Base-by-base conservation (phyloP, 1,140 invertebrate species). In the Popillia japonica region DNA sequence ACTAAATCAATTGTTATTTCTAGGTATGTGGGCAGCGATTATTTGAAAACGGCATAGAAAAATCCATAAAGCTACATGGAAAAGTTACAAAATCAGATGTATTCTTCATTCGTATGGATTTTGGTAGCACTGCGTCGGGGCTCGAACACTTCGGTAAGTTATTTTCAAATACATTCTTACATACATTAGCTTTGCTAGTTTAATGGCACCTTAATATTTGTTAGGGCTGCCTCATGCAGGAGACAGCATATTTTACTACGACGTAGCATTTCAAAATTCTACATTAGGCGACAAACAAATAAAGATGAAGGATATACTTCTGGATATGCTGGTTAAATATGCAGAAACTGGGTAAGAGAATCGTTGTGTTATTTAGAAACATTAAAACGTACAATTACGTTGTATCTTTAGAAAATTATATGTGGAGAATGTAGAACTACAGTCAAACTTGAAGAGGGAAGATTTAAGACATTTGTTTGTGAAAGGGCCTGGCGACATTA, bases 11-110 rank as follows among this genome's bases (percentile, higher is more conserved):
- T 34, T 4, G 4, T 34, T 34, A 34, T 74, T 41, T 42, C 3
- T 74, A 74, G 72, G 9, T 76, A 17, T 76, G 75, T 42, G 48
- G 22, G 10, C 75, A 76, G 6, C 75, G 75, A 10, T 40, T 76
- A 23, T 76, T 55, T 34, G 14, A 76, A 8, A 76, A 27, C 6
- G 75, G 75, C 2, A 40, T 42, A 6, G 75, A 76, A n/a, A 48
- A 42, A 27, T 48, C 75, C 6, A 20, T 55, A 4, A 76, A 55
- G 40, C 9, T 76, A 17, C 75, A 76, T 23, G 20, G 11, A 9
- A 55, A 48, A 8, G 22, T 11, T 34, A 11, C 42, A 0, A 55
- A n/a, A 48, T 76, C 75, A 76, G 10, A 44, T 27, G 42, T 55
- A 22, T 76, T 40, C n/a, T 76, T 76, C 7, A 48, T 76, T 14